These are phyloP conservation scores for Marmota flaviventris DNA, from an alignment of 2,113 vertebrate genomes.

Conservation along the genomic window DNA sequence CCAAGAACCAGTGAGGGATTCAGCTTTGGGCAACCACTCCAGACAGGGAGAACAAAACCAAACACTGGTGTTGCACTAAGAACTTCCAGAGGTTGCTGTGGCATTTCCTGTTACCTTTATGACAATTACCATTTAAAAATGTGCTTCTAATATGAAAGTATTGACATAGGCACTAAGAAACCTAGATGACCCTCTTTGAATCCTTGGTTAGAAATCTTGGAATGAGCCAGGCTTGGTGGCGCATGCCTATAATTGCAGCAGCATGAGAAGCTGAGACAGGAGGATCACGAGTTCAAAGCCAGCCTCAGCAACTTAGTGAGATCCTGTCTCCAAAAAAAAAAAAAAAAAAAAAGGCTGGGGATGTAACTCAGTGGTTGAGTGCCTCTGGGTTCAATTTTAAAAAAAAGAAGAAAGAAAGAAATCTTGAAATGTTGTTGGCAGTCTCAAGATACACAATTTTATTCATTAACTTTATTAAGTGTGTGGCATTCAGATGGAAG, in stretches of 20 bases:
- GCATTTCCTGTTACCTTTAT: not conserved
- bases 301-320: too few species aligned
- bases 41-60: not conserved
- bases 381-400: too few species aligned
- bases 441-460: not conserved
- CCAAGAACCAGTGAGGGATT: not conserved
- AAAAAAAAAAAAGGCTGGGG: too few species aligned
- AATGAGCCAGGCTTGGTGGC: not conserved
- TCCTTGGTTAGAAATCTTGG: not conserved
- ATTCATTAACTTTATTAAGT: not conserved
- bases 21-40: not conserved
- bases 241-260: too few species aligned
- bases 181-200: not conserved
- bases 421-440: not conserved
- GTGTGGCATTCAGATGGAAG: not conserved
- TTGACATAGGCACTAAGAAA: not conserved
- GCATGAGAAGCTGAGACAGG: too few species aligned
- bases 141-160: not conserved
- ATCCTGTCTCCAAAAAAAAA: too few species aligned
- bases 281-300: too few species aligned
- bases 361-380: too few species aligned
- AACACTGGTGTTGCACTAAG: fast-evolving
- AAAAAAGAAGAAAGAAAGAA: not conserved
- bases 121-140: conserved; percentile 31
- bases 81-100: not conserved